Evolutionary conservation across 2,113 vertebrate species (phyloP).

Genomic region (Rousettus leschenaultii): DNA sequence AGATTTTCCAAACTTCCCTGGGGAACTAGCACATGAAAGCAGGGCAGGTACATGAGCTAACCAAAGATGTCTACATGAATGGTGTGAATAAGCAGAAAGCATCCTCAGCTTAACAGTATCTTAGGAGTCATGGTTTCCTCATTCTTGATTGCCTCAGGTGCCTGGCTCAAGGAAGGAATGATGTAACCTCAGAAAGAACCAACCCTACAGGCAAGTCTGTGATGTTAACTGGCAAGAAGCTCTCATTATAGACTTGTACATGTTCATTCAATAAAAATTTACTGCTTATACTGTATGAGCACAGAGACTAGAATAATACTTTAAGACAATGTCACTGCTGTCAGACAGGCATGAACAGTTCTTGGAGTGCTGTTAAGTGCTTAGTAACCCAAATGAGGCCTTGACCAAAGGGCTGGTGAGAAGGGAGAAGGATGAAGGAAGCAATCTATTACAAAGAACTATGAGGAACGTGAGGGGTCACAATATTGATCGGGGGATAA

Average conservation of each 20-base stretch:
- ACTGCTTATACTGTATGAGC: not conserved
- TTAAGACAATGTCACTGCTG: not conserved
- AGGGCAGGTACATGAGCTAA: not conserved
- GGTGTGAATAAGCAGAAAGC: not conserved
- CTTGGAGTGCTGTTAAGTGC: not conserved
- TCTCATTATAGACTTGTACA: not conserved
- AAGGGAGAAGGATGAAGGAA: not conserved
- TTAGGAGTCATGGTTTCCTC: not conserved
- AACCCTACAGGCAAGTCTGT: not conserved
- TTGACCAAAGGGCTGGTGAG: not conserved
- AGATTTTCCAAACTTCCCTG: not conserved
- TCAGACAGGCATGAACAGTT: not conserved
- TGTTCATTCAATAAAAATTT: not conserved
- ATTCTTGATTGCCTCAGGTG: not conserved
- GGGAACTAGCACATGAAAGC: not conserved
- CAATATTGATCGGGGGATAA: not conserved
- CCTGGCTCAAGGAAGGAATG: not conserved
- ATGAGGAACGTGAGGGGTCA: not conserved
- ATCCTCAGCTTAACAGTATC: not conserved
- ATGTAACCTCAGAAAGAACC: not conserved
- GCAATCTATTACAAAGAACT: not conserved
- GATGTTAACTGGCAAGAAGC: not conserved
- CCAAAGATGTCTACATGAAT: not conserved
- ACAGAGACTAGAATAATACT: not conserved
- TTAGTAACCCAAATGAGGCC: not conserved